A percentile compares a stretch with the other conserved stretches of the same genome.
phyloP scores from a whole-genome alignment of 2,888 invertebrate species.

The Cremastinae sp. region DNA sequence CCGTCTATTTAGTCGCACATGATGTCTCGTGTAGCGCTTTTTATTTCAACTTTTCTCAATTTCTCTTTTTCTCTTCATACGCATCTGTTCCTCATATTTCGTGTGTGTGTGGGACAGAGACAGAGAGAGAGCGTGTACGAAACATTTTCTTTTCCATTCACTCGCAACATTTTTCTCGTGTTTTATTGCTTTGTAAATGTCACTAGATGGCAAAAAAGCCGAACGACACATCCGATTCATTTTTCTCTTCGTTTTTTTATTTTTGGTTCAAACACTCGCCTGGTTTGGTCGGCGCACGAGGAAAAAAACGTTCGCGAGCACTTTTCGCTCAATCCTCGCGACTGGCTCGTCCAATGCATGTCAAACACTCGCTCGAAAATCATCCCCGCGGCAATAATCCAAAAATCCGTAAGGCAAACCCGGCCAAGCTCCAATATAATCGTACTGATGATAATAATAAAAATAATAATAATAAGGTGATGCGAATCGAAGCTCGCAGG shows the following conservation, averaged over 20 bases:
- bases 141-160: constrained; percentile 51
- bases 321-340: constrained; percentile 30
- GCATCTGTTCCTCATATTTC: constrained; percentile 61
- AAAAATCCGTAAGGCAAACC: constrained; percentile 30
- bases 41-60: constrained; percentile 16
- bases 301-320: constrained; percentile 46
- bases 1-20: constrained; percentile 74
- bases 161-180: neutral
- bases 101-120: constrained; percentile 46
- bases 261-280: too few relatives aligned
- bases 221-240: neutral
- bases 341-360: constrained; percentile 30
- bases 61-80: constrained; percentile 75
- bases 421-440: constrained; percentile 30
- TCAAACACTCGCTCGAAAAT: constrained; percentile 27
- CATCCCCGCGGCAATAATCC: constrained; percentile 23
- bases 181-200: too few relatives aligned
- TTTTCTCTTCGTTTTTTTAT: too few relatives aligned
- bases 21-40: constrained; percentile 74
- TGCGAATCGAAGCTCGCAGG: constrained; percentile 42
- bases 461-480: constrained; percentile 32
- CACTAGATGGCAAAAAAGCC: too few relatives aligned
- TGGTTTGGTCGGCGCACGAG: constrained; percentile 19
- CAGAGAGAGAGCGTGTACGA: constrained; percentile 61
- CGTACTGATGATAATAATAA: constrained; percentile 5